Evolutionary conservation across 2,113 vertebrate species (phyloP).

Genomic region (Choloepus hoffmanni): DNA sequence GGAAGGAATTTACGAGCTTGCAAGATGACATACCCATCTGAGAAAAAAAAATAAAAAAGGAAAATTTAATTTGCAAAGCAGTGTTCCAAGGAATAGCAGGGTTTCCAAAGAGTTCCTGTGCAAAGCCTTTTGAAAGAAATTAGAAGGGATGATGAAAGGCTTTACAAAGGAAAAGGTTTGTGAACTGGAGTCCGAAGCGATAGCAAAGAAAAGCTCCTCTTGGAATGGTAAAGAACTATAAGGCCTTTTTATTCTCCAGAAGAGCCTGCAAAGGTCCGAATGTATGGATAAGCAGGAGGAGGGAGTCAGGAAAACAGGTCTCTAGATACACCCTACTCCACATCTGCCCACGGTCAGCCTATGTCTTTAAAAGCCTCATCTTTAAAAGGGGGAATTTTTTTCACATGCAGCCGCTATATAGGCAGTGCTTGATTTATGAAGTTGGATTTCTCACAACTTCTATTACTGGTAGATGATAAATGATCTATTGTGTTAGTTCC

Average conservation of each 20-base stretch:
- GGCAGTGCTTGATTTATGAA: neutral
- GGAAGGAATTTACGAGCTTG: constrained; percentile 2
- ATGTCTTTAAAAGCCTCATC: neutral
- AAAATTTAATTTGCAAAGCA: constrained; percentile 52
- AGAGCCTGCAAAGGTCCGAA: neutral
- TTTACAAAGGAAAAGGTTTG: neutral
- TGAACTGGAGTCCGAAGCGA: neutral
- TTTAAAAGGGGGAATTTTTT: neutral
- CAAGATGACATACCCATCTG: neutral
- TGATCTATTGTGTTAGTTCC: neutral
- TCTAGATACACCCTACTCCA: neutral
- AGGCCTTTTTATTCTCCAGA: neutral
- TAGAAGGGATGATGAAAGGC: neutral
- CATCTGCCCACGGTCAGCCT: neutral
- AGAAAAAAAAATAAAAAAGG: neutral
- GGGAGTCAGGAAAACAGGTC: neutral
- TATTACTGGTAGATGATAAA: neutral
- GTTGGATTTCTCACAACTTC: neutral
- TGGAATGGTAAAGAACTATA: neutral
- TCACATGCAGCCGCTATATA: neutral
- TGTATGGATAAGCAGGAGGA: no score
- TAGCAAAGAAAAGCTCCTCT: neutral
- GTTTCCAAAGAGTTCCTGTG: constrained; percentile 11
- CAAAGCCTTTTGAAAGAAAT: constrained; percentile 19
- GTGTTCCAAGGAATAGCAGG: neutral